Percentiles rank a stretch among this genome's conserved stretches.
Evolutionary conservation across 2,113 vertebrate genomes (phyloP).

Genomic region (Alethe castanea): DNA sequence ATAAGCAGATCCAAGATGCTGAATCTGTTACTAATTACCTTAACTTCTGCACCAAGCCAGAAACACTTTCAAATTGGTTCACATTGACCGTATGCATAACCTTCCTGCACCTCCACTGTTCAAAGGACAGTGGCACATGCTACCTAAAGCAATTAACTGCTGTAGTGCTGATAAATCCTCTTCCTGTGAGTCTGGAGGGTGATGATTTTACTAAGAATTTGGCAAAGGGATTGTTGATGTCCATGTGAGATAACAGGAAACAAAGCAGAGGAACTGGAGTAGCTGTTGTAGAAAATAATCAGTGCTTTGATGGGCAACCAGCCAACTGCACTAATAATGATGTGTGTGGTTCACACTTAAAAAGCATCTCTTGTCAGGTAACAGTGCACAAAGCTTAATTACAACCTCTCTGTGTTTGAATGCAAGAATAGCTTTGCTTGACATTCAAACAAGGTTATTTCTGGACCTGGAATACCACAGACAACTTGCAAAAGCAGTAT

Average conservation of each 20-base stretch:
- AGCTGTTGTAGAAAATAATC: constrained; percentile 19
- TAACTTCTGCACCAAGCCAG: neutral
- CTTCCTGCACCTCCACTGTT: neutral
- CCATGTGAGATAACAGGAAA: constrained; percentile 32
- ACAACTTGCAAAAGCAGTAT: neutral
- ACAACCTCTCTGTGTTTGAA: neutral
- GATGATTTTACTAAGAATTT: neutral
- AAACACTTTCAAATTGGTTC: neutral
- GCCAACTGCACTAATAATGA: constrained; percentile 34
- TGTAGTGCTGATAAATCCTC: neutral
- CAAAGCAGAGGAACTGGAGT: constrained; percentile 24
- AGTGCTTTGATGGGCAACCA: constrained; percentile 25
- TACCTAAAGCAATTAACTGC: constrained; percentile 36
- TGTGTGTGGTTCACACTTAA: neutral
- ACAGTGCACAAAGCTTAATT: neutral
- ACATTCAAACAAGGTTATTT: neutral
- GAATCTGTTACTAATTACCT: neutral
- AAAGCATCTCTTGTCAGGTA: constrained; percentile 7
- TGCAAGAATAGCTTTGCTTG: neutral
- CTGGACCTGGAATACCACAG: neutral
- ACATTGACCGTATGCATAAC: neutral
- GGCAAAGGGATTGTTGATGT: constrained; percentile 20
- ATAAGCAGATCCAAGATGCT: neutral
- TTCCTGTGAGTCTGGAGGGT: constrained; percentile 9
- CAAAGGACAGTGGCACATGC: neutral